Percentiles rank a stretch among this genome's conserved stretches.
These are phyloP conservation scores for Gortyna flavago DNA, from an alignment of 2,888 invertebrate genomes.

Conservation along the genomic window DNA sequence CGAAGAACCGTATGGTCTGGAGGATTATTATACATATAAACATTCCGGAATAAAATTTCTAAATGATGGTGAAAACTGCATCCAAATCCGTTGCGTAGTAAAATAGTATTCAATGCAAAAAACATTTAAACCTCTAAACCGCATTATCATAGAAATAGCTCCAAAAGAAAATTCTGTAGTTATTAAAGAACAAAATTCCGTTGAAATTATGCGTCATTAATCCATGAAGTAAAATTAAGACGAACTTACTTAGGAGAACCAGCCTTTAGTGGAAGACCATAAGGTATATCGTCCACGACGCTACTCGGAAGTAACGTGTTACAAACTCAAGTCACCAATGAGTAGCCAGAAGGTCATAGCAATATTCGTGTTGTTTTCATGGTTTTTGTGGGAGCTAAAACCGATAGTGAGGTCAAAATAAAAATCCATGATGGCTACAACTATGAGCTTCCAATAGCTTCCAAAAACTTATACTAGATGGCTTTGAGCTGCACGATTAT, in stretches of 20 bases:
- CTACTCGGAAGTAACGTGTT: background rate
- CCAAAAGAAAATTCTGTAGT: conserved; percentile 15
- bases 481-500: too few species aligned
- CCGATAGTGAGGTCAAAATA: too few species aligned
- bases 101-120: conserved; percentile 1
- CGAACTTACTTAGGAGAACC: conserved; percentile 15
- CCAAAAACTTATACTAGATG: too few species aligned
- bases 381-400: too few species aligned
- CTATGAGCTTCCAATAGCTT: too few species aligned
- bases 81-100: too few species aligned
- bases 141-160: conserved; percentile 30
- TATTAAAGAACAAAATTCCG: conserved; percentile 24
- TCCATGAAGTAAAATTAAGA: conserved; percentile 57
- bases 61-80: too few species aligned
- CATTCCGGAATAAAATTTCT: too few species aligned
- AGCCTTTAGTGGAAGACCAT: conserved; percentile 19
- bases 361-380: too few species aligned
- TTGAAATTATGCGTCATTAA: conserved; percentile 45
- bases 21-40: too few species aligned
- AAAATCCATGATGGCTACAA: too few species aligned
- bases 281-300: background rate
- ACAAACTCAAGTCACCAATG: background rate
- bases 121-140: conserved; percentile 12
- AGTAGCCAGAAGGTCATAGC: background rate
- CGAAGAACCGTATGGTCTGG: too few species aligned